Evolutionary conservation across 2,797 vertebrate species (phyloP).

Genomic region (Poeciliopsis turneri): DNA sequence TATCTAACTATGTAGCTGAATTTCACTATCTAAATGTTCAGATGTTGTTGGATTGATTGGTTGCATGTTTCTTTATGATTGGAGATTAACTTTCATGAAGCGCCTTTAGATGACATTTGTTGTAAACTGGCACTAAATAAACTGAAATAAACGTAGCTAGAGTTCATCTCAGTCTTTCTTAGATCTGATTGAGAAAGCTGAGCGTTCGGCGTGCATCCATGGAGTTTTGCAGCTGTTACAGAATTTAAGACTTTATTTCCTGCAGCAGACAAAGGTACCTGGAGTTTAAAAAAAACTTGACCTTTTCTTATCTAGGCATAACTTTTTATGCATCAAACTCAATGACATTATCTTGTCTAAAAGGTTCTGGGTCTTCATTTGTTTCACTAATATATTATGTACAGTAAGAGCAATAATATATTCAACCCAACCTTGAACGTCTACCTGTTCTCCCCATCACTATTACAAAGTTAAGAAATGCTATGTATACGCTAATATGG

Average conservation of each 20-base stretch:
- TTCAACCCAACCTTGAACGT: neutral
- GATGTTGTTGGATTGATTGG: neutral
- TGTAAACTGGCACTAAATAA: neutral
- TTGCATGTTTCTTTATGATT: neutral
- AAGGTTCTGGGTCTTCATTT: neutral
- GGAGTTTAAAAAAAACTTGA: neutral
- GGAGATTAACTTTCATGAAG: neutral
- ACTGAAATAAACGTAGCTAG: neutral
- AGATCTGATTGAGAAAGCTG: neutral
- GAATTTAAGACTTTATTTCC: neutral
- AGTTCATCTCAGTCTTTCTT: neutral
- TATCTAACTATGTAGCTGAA: neutral
- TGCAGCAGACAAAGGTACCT: neutral
- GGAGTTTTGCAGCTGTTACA: neutral
- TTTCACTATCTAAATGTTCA: neutral
- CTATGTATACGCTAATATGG: neutral
- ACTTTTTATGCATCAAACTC: neutral
- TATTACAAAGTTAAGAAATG: neutral
- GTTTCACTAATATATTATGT: neutral
- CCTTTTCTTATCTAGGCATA: neutral
- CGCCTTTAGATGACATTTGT: neutral
- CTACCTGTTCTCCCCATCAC: neutral
- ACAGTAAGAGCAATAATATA: neutral
- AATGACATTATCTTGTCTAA: neutral
- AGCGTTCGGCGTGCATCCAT: neutral